Evolutionary conservation across 2,113 vertebrate genomes (phyloP).

Genomic region (Butastur rufipennis): DNA sequence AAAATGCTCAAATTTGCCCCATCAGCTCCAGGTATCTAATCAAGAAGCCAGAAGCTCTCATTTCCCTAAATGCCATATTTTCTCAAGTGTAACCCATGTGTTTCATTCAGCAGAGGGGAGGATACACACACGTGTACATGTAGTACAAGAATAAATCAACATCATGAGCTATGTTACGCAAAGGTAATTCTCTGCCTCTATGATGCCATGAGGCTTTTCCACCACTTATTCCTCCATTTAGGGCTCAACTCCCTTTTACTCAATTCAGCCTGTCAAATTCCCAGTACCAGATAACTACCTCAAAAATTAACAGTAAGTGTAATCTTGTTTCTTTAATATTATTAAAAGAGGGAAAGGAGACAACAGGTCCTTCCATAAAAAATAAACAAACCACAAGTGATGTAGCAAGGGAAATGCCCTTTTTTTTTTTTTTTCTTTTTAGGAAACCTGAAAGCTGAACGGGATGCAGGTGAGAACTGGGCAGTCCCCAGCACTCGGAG

Average conservation of each 20-base stretch:
- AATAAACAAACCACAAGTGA: background rate
- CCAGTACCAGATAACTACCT: background rate
- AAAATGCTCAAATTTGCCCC: background rate
- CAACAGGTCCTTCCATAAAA: background rate
- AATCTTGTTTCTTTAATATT: background rate
- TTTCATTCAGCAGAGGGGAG: background rate
- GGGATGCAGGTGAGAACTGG: background rate
- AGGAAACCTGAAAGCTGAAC: background rate
- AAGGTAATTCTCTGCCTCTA: background rate
- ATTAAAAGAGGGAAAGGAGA: background rate
- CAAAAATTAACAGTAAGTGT: background rate
- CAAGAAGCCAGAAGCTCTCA: background rate
- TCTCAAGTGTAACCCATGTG: background rate
- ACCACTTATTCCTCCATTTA: background rate
- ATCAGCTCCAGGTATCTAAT: background rate
- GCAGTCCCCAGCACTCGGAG: background rate
- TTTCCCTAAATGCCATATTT: background rate
- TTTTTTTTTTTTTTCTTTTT: background rate
- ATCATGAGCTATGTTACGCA: background rate
- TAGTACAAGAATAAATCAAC: background rate
- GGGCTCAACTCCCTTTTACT: fast-evolving
- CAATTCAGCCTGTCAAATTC: background rate
- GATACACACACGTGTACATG: fast-evolving
- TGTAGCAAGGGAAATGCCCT: background rate
- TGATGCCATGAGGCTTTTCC: background rate